phyloP scores from a whole-genome alignment of 2,797 vertebrate genomes.

The Sphenopsis melanotis region DNA sequence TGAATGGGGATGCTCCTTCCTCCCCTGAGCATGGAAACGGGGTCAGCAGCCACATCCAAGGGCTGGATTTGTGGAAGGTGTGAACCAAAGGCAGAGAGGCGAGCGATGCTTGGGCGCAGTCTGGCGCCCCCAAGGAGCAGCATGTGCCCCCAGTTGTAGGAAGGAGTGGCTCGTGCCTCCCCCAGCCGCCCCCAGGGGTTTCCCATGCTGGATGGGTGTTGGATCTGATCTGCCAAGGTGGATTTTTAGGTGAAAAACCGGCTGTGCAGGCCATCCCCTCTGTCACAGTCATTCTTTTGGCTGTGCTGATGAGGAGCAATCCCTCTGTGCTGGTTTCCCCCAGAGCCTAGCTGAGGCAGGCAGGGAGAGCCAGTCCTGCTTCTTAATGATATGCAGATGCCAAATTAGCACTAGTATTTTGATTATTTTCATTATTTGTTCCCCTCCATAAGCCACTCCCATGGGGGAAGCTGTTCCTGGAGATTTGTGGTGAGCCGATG shows the following conservation, averaged over 20 bases:
- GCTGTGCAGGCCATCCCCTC: neutral
- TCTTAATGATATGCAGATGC: neutral
- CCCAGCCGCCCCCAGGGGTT: neutral
- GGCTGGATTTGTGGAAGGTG: neutral
- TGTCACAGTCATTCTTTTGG: neutral
- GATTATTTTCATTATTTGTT: neutral
- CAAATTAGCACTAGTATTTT: neutral
- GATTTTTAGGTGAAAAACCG: neutral
- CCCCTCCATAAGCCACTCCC: neutral
- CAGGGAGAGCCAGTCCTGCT: neutral
- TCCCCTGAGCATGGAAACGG: neutral
- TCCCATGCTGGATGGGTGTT: accelerated
- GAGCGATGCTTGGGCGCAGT: accelerated
- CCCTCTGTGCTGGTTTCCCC: neutral
- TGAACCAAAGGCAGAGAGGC: neutral
- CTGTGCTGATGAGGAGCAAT: accelerated
- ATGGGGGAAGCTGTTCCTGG: neutral
- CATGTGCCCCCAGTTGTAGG: neutral
- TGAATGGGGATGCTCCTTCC: neutral
- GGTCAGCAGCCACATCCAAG: neutral
- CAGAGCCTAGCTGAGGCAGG: neutral
- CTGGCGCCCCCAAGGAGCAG: accelerated
- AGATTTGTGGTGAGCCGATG: neutral
- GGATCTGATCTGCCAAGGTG: neutral
- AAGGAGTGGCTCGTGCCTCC: accelerated